Percentiles rank a stretch among this genome's conserved stretches.
These are phyloP conservation scores for Tineola bisselliella DNA, from an alignment of 2,888 invertebrate species.

Conservation along the genomic window DNA sequence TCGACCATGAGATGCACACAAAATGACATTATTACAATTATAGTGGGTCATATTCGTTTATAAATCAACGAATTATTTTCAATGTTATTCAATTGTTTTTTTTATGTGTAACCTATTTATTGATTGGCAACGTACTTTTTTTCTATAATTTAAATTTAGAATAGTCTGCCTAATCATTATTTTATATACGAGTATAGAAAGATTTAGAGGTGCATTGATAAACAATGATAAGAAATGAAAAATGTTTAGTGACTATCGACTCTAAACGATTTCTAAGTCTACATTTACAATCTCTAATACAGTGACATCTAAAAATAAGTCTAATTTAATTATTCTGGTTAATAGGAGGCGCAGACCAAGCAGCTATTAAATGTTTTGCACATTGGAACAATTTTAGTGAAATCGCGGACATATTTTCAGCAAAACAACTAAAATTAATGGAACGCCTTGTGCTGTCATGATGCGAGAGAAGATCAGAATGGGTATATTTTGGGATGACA, in stretches of 20 bases:
- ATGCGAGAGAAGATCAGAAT: constrained; percentile 12
- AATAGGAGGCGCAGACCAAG: constrained; percentile 14
- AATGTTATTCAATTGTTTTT: background rate
- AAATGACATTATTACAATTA: constrained; percentile 1
- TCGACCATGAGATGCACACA: constrained; percentile 22
- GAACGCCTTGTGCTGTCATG: constrained; percentile 14
- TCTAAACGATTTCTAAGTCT: background rate
- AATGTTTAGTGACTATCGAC: no score
- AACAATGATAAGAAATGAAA: no score
- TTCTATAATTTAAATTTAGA: no score
- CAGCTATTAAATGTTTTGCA: constrained; percentile 2
- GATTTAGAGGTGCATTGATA: no score
- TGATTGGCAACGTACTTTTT: background rate
- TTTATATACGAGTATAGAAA: no score
- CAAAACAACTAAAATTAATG: constrained; percentile 16
- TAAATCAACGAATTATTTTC: background rate
- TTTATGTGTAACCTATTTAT: background rate
- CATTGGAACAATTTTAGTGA: constrained; percentile 5
- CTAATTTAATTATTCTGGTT: constrained; percentile 14
- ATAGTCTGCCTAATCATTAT: no score
- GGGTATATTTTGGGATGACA: constrained; percentile 15
- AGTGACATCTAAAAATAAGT: constrained; percentile 2
- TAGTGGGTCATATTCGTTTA: background rate
- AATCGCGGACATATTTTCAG: constrained; percentile 1
- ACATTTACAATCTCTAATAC: background rate